Evolutionary conservation across 2,113 vertebrate species (phyloP).

Genomic region (Lagenorhynchus albirostris): DNA sequence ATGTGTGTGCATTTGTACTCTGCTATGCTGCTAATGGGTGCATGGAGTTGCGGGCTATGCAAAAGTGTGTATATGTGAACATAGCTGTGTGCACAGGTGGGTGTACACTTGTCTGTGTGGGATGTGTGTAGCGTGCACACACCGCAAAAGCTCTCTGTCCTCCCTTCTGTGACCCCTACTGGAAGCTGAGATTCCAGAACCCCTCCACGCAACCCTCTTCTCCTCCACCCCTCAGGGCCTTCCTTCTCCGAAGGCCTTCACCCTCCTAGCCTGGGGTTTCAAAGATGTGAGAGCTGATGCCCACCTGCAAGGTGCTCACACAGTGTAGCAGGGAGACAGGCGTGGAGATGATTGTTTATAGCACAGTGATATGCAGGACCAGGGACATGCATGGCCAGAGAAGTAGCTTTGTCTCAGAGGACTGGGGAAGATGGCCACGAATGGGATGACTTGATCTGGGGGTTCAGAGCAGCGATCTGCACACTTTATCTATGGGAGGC

Average conservation of each 20-base stretch:
- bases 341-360: background rate
- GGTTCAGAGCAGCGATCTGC: background rate
- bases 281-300: background rate
- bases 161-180: background rate
- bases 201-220: background rate
- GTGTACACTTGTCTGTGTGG: background rate
- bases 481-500: background rate
- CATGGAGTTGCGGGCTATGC: background rate
- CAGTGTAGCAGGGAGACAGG: background rate
- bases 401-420: background rate
- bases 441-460: background rate
- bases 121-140: rapidly evolving
- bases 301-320: background rate
- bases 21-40: rapidly evolving
- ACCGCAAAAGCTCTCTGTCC: background rate
- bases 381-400: background rate
- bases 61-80: too few relatives aligned
- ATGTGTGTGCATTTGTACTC: background rate
- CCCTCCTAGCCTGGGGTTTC: background rate
- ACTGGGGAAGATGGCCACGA: background rate
- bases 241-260: background rate
- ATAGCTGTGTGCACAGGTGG: background rate
- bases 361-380: rapidly evolving
- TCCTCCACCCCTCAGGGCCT: background rate
- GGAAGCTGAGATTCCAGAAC: background rate